A percentile compares a stretch with the other conserved stretches of the same genome.
Conservation (phyloP, 2,888 invertebrate species). For the Alloscopus bannaensis region DNA sequence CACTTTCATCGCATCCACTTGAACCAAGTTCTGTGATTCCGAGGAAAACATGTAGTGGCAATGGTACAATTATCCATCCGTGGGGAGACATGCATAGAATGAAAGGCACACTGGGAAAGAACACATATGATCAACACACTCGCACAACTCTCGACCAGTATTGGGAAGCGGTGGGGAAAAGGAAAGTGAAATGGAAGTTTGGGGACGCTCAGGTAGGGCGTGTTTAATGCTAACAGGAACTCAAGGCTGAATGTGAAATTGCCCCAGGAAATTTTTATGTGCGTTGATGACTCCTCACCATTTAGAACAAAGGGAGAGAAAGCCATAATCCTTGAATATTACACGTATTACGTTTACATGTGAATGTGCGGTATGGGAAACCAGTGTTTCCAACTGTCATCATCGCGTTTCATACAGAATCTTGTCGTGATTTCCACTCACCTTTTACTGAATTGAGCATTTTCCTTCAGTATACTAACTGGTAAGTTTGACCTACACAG, state of each 20-base stretch:
- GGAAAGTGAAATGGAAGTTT: neutral
- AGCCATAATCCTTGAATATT: constrained; percentile 45
- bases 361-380: neutral
- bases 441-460: no score
- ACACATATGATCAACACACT: constrained; percentile 2
- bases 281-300: constrained; percentile 59
- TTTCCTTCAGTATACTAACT: no score
- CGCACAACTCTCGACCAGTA: neutral
- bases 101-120: constrained; percentile 14
- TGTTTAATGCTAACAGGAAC: no score
- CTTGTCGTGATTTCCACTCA: constrained; percentile 41
- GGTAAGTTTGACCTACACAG: no score
- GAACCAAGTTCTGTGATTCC: constrained; percentile 58
- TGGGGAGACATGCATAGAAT: constrained; percentile 24
- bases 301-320: constrained; percentile 57
- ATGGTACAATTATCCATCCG: constrained; percentile 29
- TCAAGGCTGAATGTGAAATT: constrained; percentile 50
- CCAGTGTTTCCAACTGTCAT: neutral
- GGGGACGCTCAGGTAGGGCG: constrained; percentile 21
- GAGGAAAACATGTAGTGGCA: constrained; percentile 1
- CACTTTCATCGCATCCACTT: constrained; percentile 64
- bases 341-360: constrained; percentile 34
- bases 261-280: constrained; percentile 60
- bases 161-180: neutral
- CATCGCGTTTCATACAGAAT: no score